These are phyloP conservation scores for Globicephala melas DNA, from an alignment of 2,113 vertebrate genomes.

Conservation along the genomic window DNA sequence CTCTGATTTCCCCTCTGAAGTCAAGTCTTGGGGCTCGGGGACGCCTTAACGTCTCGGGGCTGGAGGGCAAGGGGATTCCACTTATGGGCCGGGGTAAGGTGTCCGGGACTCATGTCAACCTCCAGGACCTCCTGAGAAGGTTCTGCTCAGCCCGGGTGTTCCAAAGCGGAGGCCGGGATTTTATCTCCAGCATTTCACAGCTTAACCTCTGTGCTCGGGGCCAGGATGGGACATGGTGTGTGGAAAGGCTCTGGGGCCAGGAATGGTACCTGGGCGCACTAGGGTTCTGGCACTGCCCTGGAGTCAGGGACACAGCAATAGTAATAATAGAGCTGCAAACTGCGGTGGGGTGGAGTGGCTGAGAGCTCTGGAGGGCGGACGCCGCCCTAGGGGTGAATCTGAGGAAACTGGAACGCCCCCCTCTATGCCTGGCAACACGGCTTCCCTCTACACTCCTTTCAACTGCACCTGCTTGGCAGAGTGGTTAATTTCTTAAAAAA, in stretches of 20 bases:
- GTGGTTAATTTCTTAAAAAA: constrained; percentile 54
- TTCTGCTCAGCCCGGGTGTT: neutral
- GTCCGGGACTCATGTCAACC: neutral
- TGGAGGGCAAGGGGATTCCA: constrained; percentile 26
- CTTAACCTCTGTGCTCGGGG: neutral
- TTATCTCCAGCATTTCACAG: neutral
- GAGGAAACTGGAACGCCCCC: neutral
- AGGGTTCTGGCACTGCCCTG: neutral
- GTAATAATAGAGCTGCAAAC: neutral
- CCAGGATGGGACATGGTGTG: neutral
- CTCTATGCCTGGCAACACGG: neutral
- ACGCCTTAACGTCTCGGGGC: neutral
- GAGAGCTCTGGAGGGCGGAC: neutral
- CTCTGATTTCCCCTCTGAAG: constrained; percentile 26
- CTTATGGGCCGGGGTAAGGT: constrained; percentile 9
- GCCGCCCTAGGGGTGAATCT: constrained; percentile 75
- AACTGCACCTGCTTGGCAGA: constrained; percentile 16
- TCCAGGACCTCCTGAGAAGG: constrained; percentile 9
- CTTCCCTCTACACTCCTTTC: neutral
- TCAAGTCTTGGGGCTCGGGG: neutral
- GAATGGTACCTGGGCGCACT: neutral
- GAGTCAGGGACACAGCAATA: neutral
- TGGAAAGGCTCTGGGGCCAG: neutral
- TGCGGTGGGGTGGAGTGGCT: neutral
- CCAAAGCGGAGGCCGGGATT: constrained; percentile 9